Evolutionary conservation across 2,797 vertebrate species (phyloP).

Genomic region (Eupleurogrammus muticus): DNA sequence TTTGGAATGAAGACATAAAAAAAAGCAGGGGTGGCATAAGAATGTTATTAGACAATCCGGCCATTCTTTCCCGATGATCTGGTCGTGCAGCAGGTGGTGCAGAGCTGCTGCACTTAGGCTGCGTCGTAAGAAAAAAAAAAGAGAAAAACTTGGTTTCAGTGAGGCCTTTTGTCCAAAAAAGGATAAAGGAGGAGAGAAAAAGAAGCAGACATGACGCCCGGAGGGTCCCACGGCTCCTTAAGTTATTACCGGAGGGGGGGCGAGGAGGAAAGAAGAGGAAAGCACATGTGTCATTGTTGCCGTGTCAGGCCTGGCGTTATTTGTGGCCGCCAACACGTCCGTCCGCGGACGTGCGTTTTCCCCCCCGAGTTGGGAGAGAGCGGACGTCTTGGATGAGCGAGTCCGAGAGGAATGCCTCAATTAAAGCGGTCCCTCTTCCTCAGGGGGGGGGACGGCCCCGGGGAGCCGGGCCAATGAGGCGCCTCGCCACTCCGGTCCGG

Average conservation of each 20-base stretch:
- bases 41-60: conserved; percentile 59
- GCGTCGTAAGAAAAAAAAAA: conserved; percentile 47
- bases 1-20: conserved; percentile 66
- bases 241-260: conserved; percentile 27
- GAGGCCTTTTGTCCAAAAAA: conserved; percentile 73
- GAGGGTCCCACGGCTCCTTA: not conserved
- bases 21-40: conserved; percentile 51
- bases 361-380: conserved; percentile 47
- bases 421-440: conserved; percentile 50
- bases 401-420: conserved; percentile 55
- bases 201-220: conserved; percentile 18
- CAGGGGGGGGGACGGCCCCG: conserved; percentile 32
- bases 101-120: conserved; percentile 37
- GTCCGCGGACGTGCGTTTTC: conserved; percentile 22
- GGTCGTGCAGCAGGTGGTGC: conserved; percentile 50
- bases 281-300: conserved; percentile 17
- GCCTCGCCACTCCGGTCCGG: conserved; percentile 32
- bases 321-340: conserved; percentile 25
- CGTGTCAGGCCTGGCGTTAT: conserved; percentile 41
- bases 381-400: conserved; percentile 45
- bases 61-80: conserved; percentile 60
- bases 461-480: conserved; percentile 31
- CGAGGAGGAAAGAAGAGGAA: conserved; percentile 23
- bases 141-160: conserved; percentile 7
- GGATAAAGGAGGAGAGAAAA: conserved; percentile 44